These are phyloP conservation scores for Noctilio leporinus DNA, from an alignment of 2,113 vertebrate genomes.

Conservation along the genomic window DNA sequence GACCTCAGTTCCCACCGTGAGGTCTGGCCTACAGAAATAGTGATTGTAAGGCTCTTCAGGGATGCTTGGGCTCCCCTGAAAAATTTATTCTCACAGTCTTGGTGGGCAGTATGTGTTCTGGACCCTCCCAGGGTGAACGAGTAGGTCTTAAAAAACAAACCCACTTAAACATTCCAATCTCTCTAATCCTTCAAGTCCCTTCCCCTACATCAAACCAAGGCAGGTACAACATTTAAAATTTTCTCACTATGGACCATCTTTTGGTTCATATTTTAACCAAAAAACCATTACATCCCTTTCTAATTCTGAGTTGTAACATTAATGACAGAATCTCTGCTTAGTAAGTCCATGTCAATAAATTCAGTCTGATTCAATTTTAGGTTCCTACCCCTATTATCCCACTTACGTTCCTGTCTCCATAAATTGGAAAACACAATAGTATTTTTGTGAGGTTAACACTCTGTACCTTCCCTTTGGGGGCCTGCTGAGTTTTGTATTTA, in stretches of 20 bases:
- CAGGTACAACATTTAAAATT: not conserved
- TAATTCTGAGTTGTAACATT: not conserved
- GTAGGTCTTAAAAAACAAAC: not conserved
- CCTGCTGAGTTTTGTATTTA: not conserved
- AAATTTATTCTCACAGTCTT: not conserved
- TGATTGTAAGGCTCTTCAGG: not conserved
- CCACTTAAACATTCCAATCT: not conserved
- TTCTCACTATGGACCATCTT: not conserved
- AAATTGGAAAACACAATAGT: not conserved
- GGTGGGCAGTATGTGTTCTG: not conserved
- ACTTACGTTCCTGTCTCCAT: not conserved
- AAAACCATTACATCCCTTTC: not conserved
- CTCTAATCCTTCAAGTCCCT: too few relatives aligned
- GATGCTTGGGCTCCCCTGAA: not conserved
- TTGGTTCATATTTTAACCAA: not conserved
- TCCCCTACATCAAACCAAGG: not conserved
- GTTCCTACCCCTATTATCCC: not conserved
- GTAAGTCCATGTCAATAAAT: not conserved
- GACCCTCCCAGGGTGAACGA: not conserved
- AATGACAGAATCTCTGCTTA: not conserved
- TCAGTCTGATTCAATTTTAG: not conserved
- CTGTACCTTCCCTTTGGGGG: not conserved
- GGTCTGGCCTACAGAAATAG: not conserved
- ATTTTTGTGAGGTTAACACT: not conserved
- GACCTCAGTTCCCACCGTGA: not conserved